These are phyloP conservation scores for Aradophagus sp. DNA, from an alignment of 1,140 invertebrate genomes.

Conservation along the genomic window DNA sequence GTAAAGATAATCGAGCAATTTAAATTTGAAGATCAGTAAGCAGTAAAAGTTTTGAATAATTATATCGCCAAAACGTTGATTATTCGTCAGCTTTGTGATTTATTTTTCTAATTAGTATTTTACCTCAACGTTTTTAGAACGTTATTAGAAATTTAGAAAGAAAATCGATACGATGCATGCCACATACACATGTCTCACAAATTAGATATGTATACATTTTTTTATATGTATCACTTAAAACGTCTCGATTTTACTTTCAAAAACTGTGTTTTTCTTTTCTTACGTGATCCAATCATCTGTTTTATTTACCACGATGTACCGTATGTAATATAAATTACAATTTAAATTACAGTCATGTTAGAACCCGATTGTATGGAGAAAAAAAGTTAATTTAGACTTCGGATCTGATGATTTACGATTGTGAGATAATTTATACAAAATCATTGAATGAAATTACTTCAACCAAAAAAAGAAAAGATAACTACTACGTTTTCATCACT, in stretches of 20 bases:
- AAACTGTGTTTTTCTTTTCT: too few relatives aligned
- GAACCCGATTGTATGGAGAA: too few relatives aligned
- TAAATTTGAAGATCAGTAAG: conserved; percentile 8
- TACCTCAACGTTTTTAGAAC: conserved; percentile 42
- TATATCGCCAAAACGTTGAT: conserved; percentile 39
- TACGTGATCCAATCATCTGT: too few relatives aligned
- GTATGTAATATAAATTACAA: too few relatives aligned
- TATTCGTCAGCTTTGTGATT: conserved; percentile 46
- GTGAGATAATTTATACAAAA: too few relatives aligned
- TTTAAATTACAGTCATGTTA: too few relatives aligned
- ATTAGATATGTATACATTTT: conserved; percentile 13
- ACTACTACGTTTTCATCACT: conserved; percentile 27
- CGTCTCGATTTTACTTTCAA: too few relatives aligned
- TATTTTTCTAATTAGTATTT: conserved; percentile 54
- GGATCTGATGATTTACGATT: too few relatives aligned
- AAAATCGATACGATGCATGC: conserved; percentile 21
- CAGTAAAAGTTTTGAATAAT: conserved; percentile 23
- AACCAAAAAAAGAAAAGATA: conserved; percentile 43
- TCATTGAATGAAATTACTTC: conserved; percentile 21
- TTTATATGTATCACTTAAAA: too few relatives aligned
- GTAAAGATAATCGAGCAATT: too few relatives aligned
- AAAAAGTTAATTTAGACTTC: too few relatives aligned
- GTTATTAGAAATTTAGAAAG: conserved; percentile 32
- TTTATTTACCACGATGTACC: too few relatives aligned
- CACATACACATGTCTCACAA: conserved; percentile 20